Evolutionary conservation across 2,113 vertebrate genomes (phyloP).

Genomic region (Pipa parva): DNA sequence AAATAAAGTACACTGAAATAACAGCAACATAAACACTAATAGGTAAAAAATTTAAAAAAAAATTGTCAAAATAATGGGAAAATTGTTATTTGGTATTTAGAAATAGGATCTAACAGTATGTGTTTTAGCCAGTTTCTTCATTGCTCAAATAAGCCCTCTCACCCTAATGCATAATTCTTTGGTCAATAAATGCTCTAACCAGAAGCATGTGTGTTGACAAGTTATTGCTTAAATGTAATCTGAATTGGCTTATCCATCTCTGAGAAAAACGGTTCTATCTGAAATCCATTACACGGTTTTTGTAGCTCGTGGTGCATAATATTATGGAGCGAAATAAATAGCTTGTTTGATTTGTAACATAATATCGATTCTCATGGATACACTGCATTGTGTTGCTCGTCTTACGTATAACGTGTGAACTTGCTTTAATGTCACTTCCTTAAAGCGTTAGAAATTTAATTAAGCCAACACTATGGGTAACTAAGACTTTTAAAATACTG

Average conservation of each 20-base stretch:
- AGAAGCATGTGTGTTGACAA: conserved; percentile 41
- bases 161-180: conserved; percentile 34
- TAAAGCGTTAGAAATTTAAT: background rate
- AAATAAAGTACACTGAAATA: no score
- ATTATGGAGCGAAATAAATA: conserved; percentile 37
- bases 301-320: conserved; percentile 32
- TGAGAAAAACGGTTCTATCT: conserved; percentile 38
- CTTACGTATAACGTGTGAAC: conserved; percentile 11
- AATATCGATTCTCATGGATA: conserved; percentile 30
- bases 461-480: background rate
- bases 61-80: no score
- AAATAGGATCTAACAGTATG: no score
- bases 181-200: conserved; percentile 42
- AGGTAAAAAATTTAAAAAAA: no score
- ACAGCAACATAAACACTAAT: no score
- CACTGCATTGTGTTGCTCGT: conserved; percentile 24
- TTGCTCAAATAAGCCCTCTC: conserved; percentile 7
- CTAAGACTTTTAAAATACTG: conserved; percentile 1
- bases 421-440: background rate
- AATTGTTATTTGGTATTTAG: no score
- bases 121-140: background rate
- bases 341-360: conserved; percentile 38
- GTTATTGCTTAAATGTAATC: conserved; percentile 44
- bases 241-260: conserved; percentile 42
- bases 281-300: conserved; percentile 41